Evolutionary conservation across 2,888 invertebrate species (phyloP), one percentile per base, ranked within the genome.

Genomic region (Rhorus exstirpatorius): DNA sequence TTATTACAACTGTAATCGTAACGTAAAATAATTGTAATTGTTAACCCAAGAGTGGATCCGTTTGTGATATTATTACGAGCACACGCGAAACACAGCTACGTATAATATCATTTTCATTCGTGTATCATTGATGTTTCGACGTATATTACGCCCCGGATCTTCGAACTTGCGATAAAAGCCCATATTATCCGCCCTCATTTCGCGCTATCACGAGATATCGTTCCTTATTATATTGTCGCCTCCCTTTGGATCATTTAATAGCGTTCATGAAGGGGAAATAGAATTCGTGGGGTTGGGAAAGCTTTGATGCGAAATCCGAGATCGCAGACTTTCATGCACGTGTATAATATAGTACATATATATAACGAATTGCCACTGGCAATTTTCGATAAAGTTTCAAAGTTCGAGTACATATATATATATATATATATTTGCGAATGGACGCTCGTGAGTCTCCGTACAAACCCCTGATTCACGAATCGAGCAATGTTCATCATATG

Each of bases 351-450:
- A 24, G 19, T 12, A 44, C 17, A 46, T 58, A 41, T 55, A 41
- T 38, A 35, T 65, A 65, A 65, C 24, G 46, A n/a, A n/a, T 55
- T 38, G 71, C 81, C 51, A 53, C 51, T 31, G 76, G 71, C 67
- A 44, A n/a, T n/a, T 71, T 76, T 70, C 49, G 46, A 70, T 80
- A 58, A 35, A 80, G 80, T 70, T 63, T 35, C 78, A 55, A 55
- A 49, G 35, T 75, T 51, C n/a, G 68, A 53, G 61, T 55, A 24
- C 14, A 26, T 51, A 51, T 67, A 0, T 44, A 19, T 17, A 17
- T 35, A 44, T 7, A 17, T 49, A 19, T 8, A 17, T 49, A 49
- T 19, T 14, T 3, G 41, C 41, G 41, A 10, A 1, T 41, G 41
- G 41, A 3, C 41, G 3, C 41, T 41, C 41, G 41, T 41, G 41